Evolutionary conservation across 2,113 vertebrate genomes (phyloP), one percentile per base, ranked within the genome.

Genomic region (Clarias macrocephalus): DNA sequence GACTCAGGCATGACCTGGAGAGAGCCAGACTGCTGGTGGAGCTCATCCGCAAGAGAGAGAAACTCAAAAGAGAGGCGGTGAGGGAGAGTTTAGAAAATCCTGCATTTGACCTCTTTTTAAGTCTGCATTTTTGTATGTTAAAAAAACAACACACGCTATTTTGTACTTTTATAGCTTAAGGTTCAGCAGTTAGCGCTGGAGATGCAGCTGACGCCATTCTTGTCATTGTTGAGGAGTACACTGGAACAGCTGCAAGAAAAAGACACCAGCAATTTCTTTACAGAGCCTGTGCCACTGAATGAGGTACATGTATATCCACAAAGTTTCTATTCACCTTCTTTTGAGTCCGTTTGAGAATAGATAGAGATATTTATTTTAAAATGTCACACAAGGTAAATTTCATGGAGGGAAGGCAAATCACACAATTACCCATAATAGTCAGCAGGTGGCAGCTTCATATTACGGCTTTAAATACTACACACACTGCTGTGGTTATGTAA

Each of bases 21-120:
- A 95, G 98, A 79, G 98, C 98, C 21, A 95, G 98, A 91, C 95
- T 99, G 57, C 94, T 99, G 92, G 98, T 99, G 91, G 98, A 99
- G 92, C 95, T 99, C 92, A 99, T 99, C 88, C 97, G 98, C 89
- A 99, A 99, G 94, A 95, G 98, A 88, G 98, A 99, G 91, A 99
- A 99, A 90, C 95, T 98, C 93, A 99, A 99, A 93, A 96, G 97
- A 93, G 98, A 99, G 94, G 97, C 97, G 92, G 98, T 99, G 93
- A 97, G 92, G 4, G 23, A 52, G 0, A 13, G 11, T 18, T 70
- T 23, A 19, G 62, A 42, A 37, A 62, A 37, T 62, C 30, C 30
- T 15, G 19, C 56, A 37, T 3, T 25, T 42, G 30, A 5, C 5
- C 62, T 60, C 62, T 81, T 62, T 23, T 16, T 54, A 13, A 77